phyloP scores from a whole-genome alignment of 2,888 invertebrate genomes.

The Cerceris rybyensis region DNA sequence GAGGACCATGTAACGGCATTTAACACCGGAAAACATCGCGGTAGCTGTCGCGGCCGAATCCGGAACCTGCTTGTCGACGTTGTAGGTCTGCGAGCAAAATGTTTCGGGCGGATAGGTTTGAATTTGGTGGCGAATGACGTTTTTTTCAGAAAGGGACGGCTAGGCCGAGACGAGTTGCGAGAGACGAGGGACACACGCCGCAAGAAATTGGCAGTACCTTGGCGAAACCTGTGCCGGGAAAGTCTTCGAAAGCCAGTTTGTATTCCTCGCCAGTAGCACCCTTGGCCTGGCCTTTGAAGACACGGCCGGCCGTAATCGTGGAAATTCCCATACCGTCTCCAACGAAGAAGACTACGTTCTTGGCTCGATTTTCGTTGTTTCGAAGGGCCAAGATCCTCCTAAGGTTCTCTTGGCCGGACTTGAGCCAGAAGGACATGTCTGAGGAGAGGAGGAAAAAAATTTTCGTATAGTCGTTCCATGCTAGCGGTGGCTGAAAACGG shows the following conservation, averaged over 20 bases:
- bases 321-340: slow-evolving; percentile 88
- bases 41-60: slow-evolving; percentile 89
- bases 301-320: slow-evolving; percentile 86
- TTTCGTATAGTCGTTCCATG: background rate
- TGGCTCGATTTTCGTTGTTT: slow-evolving; percentile 82
- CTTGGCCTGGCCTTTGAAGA: slow-evolving; percentile 84
- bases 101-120: background rate
- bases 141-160: too few species aligned
- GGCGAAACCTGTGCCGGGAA: slow-evolving; percentile 85
- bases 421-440: slow-evolving; percentile 79
- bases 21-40: slow-evolving; percentile 86
- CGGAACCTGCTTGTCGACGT: slow-evolving; percentile 87
- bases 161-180: background rate
- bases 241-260: slow-evolving; percentile 84
- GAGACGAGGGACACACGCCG: background rate
- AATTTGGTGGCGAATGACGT: too few species aligned
- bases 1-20: slow-evolving; percentile 84
- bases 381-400: slow-evolving; percentile 71
- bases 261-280: slow-evolving; percentile 84
- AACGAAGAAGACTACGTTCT: slow-evolving; percentile 86
- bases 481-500: background rate
- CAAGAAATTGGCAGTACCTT: slow-evolving; percentile 82
- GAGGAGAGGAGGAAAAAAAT: slow-evolving; percentile 16
- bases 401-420: slow-evolving; percentile 77
- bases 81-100: slow-evolving; percentile 84